Conservation (phyloP, 2,113 vertebrate species). For the Dasyurus viverrinus region DNA sequence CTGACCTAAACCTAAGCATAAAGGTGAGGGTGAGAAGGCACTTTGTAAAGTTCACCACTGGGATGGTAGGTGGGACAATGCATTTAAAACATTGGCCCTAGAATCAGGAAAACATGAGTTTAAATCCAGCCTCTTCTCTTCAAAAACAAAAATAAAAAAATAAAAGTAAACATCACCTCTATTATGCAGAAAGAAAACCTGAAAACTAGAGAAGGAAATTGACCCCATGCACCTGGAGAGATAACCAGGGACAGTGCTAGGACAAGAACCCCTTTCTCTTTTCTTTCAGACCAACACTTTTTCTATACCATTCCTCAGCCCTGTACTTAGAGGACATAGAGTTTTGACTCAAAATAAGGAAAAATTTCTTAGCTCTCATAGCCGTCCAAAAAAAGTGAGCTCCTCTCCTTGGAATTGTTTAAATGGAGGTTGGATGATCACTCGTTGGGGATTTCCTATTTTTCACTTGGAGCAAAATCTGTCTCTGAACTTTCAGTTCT, state of each 20-base stretch:
- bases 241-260: neutral
- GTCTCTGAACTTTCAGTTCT: neutral
- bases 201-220: neutral
- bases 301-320: neutral
- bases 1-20: neutral
- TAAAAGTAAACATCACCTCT: neutral
- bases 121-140: no score
- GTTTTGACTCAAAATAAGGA: neutral
- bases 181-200: neutral
- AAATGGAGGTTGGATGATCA: neutral
- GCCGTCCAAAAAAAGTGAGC: neutral
- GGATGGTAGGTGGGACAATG: no score
- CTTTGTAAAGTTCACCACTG: neutral
- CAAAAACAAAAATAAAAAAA: no score
- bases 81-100: no score
- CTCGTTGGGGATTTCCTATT: neutral
- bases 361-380: neutral
- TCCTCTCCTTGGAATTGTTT: neutral
- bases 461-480: neutral
- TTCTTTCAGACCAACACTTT: neutral
- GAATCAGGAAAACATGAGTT: no score
- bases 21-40: neutral
- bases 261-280: neutral
- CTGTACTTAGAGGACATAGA: neutral
- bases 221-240: neutral